These are phyloP conservation scores for Noctua comes DNA, from an alignment of 2,888 invertebrate species.

Conservation along the genomic window DNA sequence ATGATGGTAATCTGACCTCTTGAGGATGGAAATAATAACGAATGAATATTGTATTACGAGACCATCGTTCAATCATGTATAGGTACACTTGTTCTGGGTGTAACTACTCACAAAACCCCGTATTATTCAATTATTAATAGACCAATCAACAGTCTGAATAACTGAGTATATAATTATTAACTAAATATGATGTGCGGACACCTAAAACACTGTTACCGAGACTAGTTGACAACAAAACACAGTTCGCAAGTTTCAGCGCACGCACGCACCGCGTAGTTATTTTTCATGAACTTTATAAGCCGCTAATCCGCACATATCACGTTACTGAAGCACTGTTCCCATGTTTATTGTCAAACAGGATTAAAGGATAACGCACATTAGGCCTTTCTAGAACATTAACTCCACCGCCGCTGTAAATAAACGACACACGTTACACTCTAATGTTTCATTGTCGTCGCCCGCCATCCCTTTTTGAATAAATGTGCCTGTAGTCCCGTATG, in stretches of 20 bases:
- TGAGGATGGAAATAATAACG: slow-evolving; percentile 37
- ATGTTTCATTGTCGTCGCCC: slow-evolving; percentile 79
- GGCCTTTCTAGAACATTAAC: slow-evolving; percentile 83
- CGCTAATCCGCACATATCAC: slow-evolving; percentile 77
- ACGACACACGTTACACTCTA: slow-evolving; percentile 78
- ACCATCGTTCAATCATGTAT: slow-evolving; percentile 17
- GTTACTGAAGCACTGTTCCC: slow-evolving; percentile 70
- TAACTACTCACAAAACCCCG: neutral
- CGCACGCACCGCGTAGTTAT: slow-evolving; percentile 59
- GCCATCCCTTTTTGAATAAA: slow-evolving; percentile 70
- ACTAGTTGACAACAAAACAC: slow-evolving; percentile 41
- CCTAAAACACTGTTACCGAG: neutral
- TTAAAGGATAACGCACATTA: slow-evolving; percentile 82
- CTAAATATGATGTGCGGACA: slow-evolving; percentile 3
- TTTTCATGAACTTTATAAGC: slow-evolving; percentile 75
- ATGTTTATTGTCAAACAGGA: slow-evolving; percentile 83
- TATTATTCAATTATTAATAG: slow-evolving; percentile 21
- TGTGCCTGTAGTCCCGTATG: slow-evolving; percentile 55
- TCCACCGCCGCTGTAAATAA: slow-evolving; percentile 77
- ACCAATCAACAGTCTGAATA: slow-evolving; percentile 21
- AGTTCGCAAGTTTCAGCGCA: slow-evolving; percentile 33
- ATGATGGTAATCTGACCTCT: slow-evolving; percentile 47
- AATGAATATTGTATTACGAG: slow-evolving; percentile 54
- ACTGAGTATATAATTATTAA: slow-evolving; percentile 14
- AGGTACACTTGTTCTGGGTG: slow-evolving; percentile 1